phyloP scores from a whole-genome alignment of 1,140 invertebrate species.

The Heliothis subflexa region DNA sequence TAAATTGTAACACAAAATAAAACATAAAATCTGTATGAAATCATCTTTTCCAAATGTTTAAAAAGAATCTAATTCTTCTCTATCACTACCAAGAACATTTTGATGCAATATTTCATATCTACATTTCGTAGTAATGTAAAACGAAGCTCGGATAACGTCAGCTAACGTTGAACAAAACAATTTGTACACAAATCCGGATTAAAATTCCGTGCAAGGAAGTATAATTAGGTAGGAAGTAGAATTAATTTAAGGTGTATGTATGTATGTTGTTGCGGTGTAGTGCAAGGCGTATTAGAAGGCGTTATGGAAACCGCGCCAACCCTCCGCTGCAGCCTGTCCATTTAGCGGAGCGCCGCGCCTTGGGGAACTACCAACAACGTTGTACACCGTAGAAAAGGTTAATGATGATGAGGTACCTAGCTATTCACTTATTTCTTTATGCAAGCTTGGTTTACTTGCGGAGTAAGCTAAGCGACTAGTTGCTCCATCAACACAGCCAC shows the following conservation, averaged over 20 bases:
- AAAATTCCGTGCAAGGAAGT: slow-evolving; percentile 30
- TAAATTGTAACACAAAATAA: neutral
- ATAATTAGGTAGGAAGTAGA: slow-evolving; percentile 35
- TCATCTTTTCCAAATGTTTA: too few relatives aligned
- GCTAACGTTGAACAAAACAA: slow-evolving; percentile 34
- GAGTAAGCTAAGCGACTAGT: slow-evolving; percentile 15
- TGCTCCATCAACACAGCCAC: slow-evolving; percentile 9
- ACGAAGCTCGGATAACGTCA: slow-evolving; percentile 22
- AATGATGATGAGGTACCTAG: slow-evolving; percentile 20
- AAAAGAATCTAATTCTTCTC: slow-evolving; percentile 14
- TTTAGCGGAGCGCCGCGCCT: slow-evolving; percentile 26
- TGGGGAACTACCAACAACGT: slow-evolving; percentile 11
- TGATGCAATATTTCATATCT: neutral
- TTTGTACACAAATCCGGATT: slow-evolving; percentile 30
- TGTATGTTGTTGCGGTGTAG: slow-evolving; percentile 12
- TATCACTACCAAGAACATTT: neutral
- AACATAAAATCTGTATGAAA: too few relatives aligned
- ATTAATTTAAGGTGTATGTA: slow-evolving; percentile 39
- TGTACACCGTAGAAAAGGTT: neutral
- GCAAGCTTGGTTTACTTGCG: slow-evolving; percentile 11
- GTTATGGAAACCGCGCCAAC: slow-evolving; percentile 19
- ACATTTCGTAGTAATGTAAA: slow-evolving; percentile 7
- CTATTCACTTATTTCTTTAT: slow-evolving; percentile 36
- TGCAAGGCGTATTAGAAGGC: slow-evolving; percentile 11
- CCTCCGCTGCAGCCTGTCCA: slow-evolving; percentile 20